These are phyloP conservation scores for Diachasmimorpha longicaudata DNA, from an alignment of 1,140 invertebrate species.

Conservation along the genomic window DNA sequence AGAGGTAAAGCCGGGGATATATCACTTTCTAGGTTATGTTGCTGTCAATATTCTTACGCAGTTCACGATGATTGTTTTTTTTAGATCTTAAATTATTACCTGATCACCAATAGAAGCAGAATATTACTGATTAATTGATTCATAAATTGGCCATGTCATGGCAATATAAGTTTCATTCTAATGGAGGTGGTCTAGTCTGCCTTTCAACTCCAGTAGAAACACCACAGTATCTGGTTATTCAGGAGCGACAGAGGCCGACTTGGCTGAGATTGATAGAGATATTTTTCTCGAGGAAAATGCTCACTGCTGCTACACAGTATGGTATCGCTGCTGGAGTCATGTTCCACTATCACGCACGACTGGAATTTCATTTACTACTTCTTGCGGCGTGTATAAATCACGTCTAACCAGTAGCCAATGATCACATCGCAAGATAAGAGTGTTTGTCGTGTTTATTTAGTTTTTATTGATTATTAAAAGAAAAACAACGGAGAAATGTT, in stretches of 20 bases:
- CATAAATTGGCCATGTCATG: constrained; percentile 36
- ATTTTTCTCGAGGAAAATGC: constrained; percentile 42
- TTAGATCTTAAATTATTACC: background rate
- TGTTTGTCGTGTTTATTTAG: background rate
- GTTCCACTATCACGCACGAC: constrained; percentile 36
- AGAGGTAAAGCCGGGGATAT: background rate
- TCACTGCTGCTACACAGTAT: constrained; percentile 38
- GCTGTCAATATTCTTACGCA: background rate
- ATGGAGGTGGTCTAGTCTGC: constrained; percentile 26
- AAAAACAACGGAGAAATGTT: background rate
- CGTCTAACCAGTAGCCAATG: constrained; percentile 24
- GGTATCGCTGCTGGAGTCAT: constrained; percentile 38
- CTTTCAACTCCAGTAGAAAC: background rate
- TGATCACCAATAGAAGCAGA: background rate
- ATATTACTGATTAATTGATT: background rate
- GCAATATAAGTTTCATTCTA: constrained; percentile 31
- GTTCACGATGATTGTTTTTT: background rate
- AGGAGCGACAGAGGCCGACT: constrained; percentile 28
- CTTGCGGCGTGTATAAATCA: constrained; percentile 38
- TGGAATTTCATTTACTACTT: constrained; percentile 40
- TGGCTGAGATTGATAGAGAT: constrained; percentile 41
- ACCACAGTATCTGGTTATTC: constrained; percentile 7
- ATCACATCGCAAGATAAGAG: background rate
- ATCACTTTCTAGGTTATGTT: background rate
- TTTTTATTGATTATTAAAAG: background rate